phyloP scores from a whole-genome alignment of 2,113 vertebrate species.

The Rhinolophus ferrumequinum region DNA sequence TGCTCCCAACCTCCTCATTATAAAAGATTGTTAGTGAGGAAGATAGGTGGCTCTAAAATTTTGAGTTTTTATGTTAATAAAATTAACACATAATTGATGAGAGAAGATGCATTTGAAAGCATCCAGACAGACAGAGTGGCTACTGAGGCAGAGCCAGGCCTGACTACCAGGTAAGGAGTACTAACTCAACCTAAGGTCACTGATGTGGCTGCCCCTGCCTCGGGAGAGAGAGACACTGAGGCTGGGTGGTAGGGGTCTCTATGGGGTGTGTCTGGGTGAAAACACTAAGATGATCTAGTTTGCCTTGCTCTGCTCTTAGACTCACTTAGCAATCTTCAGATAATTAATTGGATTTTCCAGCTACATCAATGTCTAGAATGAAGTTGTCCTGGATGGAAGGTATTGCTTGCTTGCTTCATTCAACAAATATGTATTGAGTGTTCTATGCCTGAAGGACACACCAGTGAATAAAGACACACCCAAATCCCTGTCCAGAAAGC shows the following conservation, averaged over 20 bases:
- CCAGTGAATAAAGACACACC: background rate
- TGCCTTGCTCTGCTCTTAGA: background rate
- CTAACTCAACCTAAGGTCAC: background rate
- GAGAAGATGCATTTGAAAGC: background rate
- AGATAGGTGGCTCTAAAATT: background rate
- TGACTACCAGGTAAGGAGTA: background rate
- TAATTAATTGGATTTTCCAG: constrained; percentile 21
- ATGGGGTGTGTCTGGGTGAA: background rate
- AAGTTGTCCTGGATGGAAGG: constrained; percentile 15
- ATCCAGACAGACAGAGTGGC: background rate
- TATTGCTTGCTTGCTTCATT: background rate
- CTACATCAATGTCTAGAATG: background rate
- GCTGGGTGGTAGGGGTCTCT: background rate
- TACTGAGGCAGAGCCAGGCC: background rate
- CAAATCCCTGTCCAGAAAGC: background rate
- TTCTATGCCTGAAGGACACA: background rate
- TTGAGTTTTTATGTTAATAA: constrained; percentile 47
- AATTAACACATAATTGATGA: background rate
- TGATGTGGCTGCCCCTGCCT: background rate
- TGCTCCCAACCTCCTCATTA: constrained; percentile 14
- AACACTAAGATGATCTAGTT: background rate
- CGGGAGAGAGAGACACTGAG: background rate
- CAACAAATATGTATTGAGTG: background rate
- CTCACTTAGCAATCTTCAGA: background rate
- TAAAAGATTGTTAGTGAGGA: background rate